Base-by-base conservation (phyloP, 2,113 vertebrate genomes). In the Phaethornis superciliosus region DNA sequence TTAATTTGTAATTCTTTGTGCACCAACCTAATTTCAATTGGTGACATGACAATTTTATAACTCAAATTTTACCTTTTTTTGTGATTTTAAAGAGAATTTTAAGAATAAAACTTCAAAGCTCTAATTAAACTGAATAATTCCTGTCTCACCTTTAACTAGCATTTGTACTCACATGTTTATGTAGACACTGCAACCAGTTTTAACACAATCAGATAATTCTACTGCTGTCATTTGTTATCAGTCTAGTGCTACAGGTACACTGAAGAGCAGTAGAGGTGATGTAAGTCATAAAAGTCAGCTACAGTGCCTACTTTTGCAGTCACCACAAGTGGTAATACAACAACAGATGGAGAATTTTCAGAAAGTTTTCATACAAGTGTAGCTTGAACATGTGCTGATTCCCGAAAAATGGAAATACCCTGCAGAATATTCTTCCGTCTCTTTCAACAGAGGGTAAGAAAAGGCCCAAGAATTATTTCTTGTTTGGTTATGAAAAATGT, bases 1-100 rank as follows among this genome's bases (percentile, higher is more conserved):
- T 94, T 93, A 85, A 95, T 92, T 94, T 94, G 71, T 77, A 87
- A 91, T 82, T 94, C 74, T 87, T 89, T 91, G 77, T 90, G 77
- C 84, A 74, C 75, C 74, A 94, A 90, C 52, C 62, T 83, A 64
- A 90, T 96, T 85, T 94, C 77, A 84, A 91, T 33, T 79, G 89
- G 81, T 3, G 22, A 47, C 30, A 56, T 81, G 62, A 94, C 90
- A 85, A 68, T 44, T 84, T 92, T 60, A 91, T 76, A 40, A 84
- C 18, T 90, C 30, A 87, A 90, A 94, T 81, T 71, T 79, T 89
- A 79, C 30, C 90, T 24, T 56, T 90, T 91, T 92, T 93, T 71
- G 75, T 67, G 59, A 88, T 90, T 94, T 95, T 68, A 89, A 93
- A 92, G 74, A 80, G 54, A 87, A 91, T 89, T 91, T 90, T 84